Percentiles rank a stretch among this genome's conserved stretches.
These are phyloP conservation scores for Sander vitreus DNA, from an alignment of 2,113 vertebrate genomes.

Conservation along the genomic window DNA sequence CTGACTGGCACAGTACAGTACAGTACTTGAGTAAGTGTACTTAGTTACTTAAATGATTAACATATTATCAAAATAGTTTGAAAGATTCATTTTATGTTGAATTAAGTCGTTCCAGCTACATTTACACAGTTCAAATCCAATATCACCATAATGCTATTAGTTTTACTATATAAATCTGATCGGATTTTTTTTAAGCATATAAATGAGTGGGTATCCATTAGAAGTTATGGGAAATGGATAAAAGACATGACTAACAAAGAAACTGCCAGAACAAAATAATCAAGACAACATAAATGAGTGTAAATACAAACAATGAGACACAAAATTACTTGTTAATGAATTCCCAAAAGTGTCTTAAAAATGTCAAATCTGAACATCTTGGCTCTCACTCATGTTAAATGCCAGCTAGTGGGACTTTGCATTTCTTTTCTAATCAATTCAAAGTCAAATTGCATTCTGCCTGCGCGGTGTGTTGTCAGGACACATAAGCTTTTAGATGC, in stretches of 20 bases:
- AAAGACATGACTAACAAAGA: neutral
- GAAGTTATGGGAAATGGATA: neutral
- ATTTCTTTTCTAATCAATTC: constrained; percentile 57
- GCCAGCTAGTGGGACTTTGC: constrained; percentile 27
- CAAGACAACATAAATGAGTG: neutral
- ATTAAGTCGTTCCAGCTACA: too few relatives aligned
- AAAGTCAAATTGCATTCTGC: constrained; percentile 47
- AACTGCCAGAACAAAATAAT: neutral
- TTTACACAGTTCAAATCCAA: too few relatives aligned
- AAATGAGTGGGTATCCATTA: too few relatives aligned
- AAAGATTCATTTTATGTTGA: too few relatives aligned
- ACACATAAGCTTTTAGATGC: constrained; percentile 35
- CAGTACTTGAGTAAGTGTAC: too few relatives aligned
- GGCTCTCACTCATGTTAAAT: constrained; percentile 12
- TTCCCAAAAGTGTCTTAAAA: constrained; percentile 8
- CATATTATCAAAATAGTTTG: too few relatives aligned
- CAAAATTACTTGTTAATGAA: neutral
- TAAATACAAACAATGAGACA: neutral
- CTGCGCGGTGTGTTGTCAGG: constrained; percentile 28
- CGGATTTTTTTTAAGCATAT: too few relatives aligned
- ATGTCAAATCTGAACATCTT: constrained; percentile 20
- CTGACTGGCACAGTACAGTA: too few relatives aligned
- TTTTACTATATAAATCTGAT: too few relatives aligned
- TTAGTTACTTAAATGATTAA: too few relatives aligned
- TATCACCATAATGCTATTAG: too few relatives aligned